These are phyloP conservation scores for Condylostylus longicornis DNA, from an alignment of 1,140 invertebrate species.

Conservation along the genomic window DNA sequence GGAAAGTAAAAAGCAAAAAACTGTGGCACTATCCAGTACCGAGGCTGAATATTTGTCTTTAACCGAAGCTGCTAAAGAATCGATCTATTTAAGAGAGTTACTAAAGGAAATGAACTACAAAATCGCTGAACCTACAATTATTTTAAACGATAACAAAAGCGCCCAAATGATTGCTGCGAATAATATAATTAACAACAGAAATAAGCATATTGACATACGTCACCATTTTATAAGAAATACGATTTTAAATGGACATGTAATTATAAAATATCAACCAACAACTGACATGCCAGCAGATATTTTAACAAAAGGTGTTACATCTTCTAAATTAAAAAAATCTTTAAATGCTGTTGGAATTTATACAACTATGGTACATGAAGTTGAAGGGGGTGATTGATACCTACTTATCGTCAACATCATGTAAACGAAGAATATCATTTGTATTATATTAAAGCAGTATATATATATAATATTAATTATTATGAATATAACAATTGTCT, in stretches of 20 bases:
- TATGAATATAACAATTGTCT: too few species aligned
- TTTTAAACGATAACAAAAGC: slow-evolving; percentile 18
- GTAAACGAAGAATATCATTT: too few species aligned
- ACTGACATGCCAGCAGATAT: slow-evolving; percentile 20
- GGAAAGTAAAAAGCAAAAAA: slow-evolving; percentile 5
- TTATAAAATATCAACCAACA: slow-evolving; percentile 10
- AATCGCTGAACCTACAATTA: too few species aligned
- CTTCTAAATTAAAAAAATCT: too few species aligned
- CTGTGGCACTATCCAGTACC: slow-evolving; percentile 24
- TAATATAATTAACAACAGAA: slow-evolving; percentile 15
- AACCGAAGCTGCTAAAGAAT: slow-evolving; percentile 4
- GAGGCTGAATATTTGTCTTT: slow-evolving; percentile 8
- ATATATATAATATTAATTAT: too few species aligned
- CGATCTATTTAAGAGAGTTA: slow-evolving; percentile 5
- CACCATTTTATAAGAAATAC: slow-evolving; percentile 20
- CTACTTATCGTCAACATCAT: too few species aligned
- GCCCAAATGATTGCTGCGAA: slow-evolving; percentile 17
- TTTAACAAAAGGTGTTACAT: slow-evolving; percentile 14
- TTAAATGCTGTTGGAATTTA: too few species aligned
- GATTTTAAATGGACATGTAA: slow-evolving; percentile 9
- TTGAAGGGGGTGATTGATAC: too few species aligned
- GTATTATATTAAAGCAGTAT: too few species aligned
- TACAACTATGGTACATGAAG: too few species aligned
- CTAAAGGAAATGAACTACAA: too few species aligned
- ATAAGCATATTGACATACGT: slow-evolving; percentile 25